Evolutionary conservation across 2,888 invertebrate species (phyloP), one percentile per base, ranked within the genome.

Genomic region (Diogma glabrata): DNA sequence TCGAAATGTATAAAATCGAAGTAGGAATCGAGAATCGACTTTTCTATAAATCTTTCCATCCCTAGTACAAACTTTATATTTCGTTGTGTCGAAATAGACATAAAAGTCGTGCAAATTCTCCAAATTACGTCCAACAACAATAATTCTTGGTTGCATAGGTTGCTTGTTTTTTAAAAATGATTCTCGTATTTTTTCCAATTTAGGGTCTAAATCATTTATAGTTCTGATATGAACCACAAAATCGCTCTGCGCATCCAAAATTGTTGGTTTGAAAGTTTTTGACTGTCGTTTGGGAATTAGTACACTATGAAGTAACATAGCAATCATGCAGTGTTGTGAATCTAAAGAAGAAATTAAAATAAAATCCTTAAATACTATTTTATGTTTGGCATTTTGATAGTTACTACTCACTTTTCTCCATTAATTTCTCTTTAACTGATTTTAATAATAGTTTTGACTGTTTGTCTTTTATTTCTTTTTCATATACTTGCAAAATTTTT

Each of bases 241-340:
- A 49, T 52, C 54, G 47, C 26, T 26, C 48, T 56, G 56, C 22
- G 49, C 53, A 50, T 54, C 54, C 17, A 51, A 49, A 45, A 53
- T 54, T 20, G 56, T 54, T 9, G 54, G 56, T 28, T 54, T 56
- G n/a, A 24, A 49, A 17, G 45, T 50, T 51, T 56, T 56, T 16
- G 50, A 51, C n/a, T 36, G 47, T 16, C 53, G 47, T 47, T 43
- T 36, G 46, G 53, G 51, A 47, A 52, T 50, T 45, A 54, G 47
- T 24, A 53, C 26, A 3, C 51, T 50, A 43, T 54, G 53, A 9
- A 54, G 46, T 9, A 56, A 43, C 30, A 56, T 22, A 28, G 49
- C 50, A 8, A 46, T 54, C 22, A 54, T 49, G 51, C 50, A 54
- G 30, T 51, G 49, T 51, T 53, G 38, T 14, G 38, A 38, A 14